Conservation (phyloP, 2,113 vertebrate species). For the Oncorhynchus kisutch region DNA sequence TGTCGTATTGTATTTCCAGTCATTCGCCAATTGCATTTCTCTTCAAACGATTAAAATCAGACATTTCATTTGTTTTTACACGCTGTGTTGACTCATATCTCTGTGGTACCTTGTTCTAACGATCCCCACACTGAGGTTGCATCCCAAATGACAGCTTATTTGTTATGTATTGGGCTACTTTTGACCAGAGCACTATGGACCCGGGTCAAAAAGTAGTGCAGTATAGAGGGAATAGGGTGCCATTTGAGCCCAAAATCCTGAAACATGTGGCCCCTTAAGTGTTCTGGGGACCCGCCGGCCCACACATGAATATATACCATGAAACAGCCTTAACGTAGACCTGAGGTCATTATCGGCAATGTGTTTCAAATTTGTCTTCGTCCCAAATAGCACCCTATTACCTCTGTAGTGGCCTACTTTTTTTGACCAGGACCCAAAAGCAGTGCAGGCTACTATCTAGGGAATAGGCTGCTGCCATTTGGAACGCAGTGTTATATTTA, state of each 20-base stretch:
- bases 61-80: background rate
- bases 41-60: background rate
- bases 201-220: too few species aligned
- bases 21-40: background rate
- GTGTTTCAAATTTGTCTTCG: slow-evolving; percentile 15
- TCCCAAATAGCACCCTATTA: too few species aligned
- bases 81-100: background rate
- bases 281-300: background rate
- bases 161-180: too few species aligned
- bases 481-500: background rate
- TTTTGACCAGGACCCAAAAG: too few species aligned
- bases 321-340: slow-evolving; percentile 1
- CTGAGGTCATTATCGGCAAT: slow-evolving; percentile 3
- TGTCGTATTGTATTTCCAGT: background rate
- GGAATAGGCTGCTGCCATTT: too few species aligned
- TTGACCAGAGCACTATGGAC: too few species aligned
- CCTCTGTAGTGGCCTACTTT: too few species aligned
- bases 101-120: slow-evolving; percentile 7
- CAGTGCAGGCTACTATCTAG: too few species aligned
- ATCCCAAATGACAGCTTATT: too few species aligned
- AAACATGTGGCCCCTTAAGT: background rate
- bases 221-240: too few species aligned
- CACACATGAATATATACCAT: background rate
- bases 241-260: background rate
- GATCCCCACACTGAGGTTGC: background rate